Conservation (phyloP, 2,113 vertebrate genomes). For the Asarcornis scutulata region DNA sequence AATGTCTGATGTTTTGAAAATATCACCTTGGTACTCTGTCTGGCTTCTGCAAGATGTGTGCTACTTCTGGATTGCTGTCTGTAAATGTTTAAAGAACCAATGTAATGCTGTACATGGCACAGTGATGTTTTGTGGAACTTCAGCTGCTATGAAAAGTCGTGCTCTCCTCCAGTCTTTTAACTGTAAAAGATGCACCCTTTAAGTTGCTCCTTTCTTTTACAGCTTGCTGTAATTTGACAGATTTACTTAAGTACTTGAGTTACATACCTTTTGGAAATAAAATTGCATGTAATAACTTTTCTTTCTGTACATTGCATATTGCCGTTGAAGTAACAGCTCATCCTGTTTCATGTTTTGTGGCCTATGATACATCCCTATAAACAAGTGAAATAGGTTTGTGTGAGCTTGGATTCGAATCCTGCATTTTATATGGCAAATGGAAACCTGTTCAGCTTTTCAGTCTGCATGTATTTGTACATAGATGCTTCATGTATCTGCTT, state of each 20-base stretch:
- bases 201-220: background rate
- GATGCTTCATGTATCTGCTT: accelerated
- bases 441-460: background rate
- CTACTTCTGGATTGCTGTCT: background rate
- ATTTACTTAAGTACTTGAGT: background rate
- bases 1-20: background rate
- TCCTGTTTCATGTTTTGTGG: background rate
- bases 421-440: background rate
- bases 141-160: background rate
- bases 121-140: background rate
- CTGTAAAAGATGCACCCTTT: background rate
- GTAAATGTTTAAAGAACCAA: background rate
- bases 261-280: background rate
- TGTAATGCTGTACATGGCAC: background rate
- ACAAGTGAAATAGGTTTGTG: background rate
- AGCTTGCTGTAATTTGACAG: background rate
- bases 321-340: background rate
- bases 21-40: background rate
- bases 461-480: accelerated
- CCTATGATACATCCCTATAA: background rate
- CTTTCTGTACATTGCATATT: background rate
- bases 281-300: background rate
- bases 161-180: background rate
- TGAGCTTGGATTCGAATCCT: background rate
- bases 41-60: background rate